Evolutionary conservation across 2,113 vertebrate species (phyloP).

Genomic region (Polypterus senegalus): DNA sequence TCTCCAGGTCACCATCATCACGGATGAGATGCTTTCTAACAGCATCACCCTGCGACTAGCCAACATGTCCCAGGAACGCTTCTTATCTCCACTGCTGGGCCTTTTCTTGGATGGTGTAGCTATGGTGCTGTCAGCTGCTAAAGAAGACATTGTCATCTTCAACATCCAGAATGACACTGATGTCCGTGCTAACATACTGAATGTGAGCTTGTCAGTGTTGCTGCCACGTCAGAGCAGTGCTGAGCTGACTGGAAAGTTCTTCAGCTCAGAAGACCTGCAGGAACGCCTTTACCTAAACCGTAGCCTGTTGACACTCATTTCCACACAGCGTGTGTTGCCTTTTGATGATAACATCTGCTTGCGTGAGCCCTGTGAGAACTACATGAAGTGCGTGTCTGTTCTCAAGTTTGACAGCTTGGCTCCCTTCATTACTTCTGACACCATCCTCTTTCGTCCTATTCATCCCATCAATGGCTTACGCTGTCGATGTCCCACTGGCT

Average conservation of each 20-base stretch:
- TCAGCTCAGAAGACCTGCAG: conserved; percentile 85
- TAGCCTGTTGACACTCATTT: conserved; percentile 68
- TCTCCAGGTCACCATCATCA: conserved; percentile 85
- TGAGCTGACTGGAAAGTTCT: conserved; percentile 38
- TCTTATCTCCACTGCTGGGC: conserved; percentile 75
- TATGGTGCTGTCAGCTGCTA: conserved; percentile 63
- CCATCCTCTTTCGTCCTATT: conserved; percentile 90
- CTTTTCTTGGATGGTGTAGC: conserved; percentile 87
- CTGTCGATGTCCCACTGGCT: conserved; percentile 80
- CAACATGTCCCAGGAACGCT: conserved; percentile 82
- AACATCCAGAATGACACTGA: conserved; percentile 85
- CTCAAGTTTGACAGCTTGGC: conserved; percentile 89
- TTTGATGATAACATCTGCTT: conserved; percentile 96
- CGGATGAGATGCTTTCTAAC: conserved; percentile 91
- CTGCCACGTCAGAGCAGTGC: conserved; percentile 25
- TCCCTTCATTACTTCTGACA: conserved; percentile 80
- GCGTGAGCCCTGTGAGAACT: conserved; percentile 90
- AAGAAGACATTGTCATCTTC: conserved; percentile 75
- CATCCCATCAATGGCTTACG: conserved; percentile 81
- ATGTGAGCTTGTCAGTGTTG: conserved; percentile 82
- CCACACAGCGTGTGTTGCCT: conserved; percentile 79
- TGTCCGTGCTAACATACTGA: conserved; percentile 73
- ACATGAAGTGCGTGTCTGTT: conserved; percentile 92
- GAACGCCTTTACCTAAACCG: conserved; percentile 90
- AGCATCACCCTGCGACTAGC: conserved; percentile 87